Evolutionary conservation across 2,797 vertebrate species (phyloP).

Genomic region (Phrynocephalus forsythii): DNA sequence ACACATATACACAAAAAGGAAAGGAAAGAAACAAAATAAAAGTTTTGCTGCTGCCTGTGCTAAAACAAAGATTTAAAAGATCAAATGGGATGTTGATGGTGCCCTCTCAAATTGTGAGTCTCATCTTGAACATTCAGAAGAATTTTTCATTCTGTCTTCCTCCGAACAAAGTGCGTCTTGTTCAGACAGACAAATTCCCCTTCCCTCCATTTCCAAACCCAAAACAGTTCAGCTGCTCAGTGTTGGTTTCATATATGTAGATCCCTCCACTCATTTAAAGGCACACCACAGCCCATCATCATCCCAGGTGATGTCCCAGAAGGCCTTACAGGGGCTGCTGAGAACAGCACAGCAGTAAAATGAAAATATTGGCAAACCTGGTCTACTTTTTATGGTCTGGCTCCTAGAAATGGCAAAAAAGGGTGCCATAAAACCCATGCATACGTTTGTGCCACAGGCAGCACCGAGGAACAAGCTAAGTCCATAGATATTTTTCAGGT

Average conservation of each 20-base stretch:
- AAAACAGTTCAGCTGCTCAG: neutral
- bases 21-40: no score
- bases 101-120: neutral
- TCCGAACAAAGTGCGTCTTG: neutral
- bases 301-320: neutral
- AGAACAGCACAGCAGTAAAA: neutral
- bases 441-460: neutral
- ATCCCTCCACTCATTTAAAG: neutral
- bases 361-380: neutral
- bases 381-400: constrained; percentile 10
- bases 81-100: neutral
- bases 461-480: neutral
- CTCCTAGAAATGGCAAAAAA: neutral
- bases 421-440: neutral
- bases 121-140: neutral
- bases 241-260: neutral
- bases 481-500: neutral
- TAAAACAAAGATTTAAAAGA: neutral
- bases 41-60: neutral
- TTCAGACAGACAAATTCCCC: neutral
- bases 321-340: neutral
- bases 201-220: neutral
- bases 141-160: neutral
- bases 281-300: neutral
- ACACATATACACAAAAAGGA: no score